Percentiles rank a stretch among this genome's conserved stretches.
Conservation (phyloP, 2,888 invertebrate genomes). For the Coenonympha arcania region DNA sequence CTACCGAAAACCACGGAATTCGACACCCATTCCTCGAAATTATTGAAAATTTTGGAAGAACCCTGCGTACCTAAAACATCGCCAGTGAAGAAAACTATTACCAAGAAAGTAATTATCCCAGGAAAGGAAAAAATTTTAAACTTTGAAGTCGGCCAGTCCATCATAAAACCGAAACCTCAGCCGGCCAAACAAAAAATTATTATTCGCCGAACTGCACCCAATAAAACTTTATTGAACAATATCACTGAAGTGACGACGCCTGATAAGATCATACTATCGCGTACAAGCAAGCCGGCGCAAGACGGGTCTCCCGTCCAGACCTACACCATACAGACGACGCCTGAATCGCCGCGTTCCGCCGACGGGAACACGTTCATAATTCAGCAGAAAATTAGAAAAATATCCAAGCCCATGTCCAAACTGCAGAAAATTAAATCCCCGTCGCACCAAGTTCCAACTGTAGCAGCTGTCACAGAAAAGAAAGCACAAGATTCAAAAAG, state of each 20-base stretch:
- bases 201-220: slow-evolving; percentile 55
- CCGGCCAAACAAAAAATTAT: slow-evolving; percentile 64
- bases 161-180: slow-evolving; percentile 48
- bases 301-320: slow-evolving; percentile 61
- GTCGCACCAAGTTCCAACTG: slow-evolving; percentile 41
- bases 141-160: slow-evolving; percentile 58
- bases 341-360: slow-evolving; percentile 39
- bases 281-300: slow-evolving; percentile 43
- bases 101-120: slow-evolving; percentile 49
- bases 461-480: slow-evolving; percentile 43
- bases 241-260: slow-evolving; percentile 49
- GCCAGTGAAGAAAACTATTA: slow-evolving; percentile 38
- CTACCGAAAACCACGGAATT: slow-evolving; percentile 42
- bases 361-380: slow-evolving; percentile 58
- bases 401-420: slow-evolving; percentile 50
- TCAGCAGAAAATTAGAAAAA: slow-evolving; percentile 58
- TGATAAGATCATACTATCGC: slow-evolving; percentile 64
- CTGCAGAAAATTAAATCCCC: slow-evolving; percentile 55
- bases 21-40: slow-evolving; percentile 68
- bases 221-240: slow-evolving; percentile 52
- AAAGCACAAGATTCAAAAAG: slow-evolving; percentile 21
- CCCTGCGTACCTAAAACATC: slow-evolving; percentile 49
- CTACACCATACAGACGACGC: slow-evolving; percentile 59
- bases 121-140: slow-evolving; percentile 67
- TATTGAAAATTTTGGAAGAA: slow-evolving; percentile 74